Conservation (phyloP, 2,797 vertebrate genomes). For the Thripadectes ignobilis region DNA sequence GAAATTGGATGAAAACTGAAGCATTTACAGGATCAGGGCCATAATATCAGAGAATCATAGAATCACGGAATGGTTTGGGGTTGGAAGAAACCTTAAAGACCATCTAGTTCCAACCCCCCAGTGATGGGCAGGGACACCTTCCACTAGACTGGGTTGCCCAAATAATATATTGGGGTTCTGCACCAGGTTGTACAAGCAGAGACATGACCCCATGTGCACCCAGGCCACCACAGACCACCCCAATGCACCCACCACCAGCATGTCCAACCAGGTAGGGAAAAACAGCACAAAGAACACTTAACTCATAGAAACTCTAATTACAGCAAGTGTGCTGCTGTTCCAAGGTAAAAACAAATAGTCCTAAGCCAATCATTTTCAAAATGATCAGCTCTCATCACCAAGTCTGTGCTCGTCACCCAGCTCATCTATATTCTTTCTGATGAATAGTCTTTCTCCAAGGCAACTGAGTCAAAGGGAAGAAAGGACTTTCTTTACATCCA, state of each 20-base stretch:
- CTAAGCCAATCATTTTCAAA: not conserved
- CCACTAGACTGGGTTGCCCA: not conserved
- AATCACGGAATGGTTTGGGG: not conserved
- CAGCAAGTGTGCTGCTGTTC: not conserved
- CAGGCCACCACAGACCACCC: rapidly evolving
- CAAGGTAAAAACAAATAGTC: not conserved
- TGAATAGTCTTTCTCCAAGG: constrained; percentile 44
- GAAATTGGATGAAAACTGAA: not conserved
- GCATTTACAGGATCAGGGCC: not conserved
- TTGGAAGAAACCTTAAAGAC: not conserved
- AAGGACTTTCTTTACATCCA: constrained; percentile 53
- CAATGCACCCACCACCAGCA: not conserved
- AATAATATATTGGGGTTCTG: not conserved
- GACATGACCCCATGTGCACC: not conserved
- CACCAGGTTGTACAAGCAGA: not conserved
- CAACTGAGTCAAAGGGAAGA: constrained; percentile 38
- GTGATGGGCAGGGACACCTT: too few relatives aligned
- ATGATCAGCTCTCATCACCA: not conserved
- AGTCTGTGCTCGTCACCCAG: not conserved
- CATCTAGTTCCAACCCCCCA: not conserved
- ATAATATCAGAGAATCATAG: not conserved
- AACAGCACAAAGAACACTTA: not conserved
- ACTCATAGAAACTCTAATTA: not conserved
- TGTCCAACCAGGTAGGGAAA: not conserved
- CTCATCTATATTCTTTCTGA: not conserved